A percentile compares a stretch with the other conserved stretches of the same genome.
Conservation (phyloP, 1,140 invertebrate species). For the Drosophila kikkawai region DNA sequence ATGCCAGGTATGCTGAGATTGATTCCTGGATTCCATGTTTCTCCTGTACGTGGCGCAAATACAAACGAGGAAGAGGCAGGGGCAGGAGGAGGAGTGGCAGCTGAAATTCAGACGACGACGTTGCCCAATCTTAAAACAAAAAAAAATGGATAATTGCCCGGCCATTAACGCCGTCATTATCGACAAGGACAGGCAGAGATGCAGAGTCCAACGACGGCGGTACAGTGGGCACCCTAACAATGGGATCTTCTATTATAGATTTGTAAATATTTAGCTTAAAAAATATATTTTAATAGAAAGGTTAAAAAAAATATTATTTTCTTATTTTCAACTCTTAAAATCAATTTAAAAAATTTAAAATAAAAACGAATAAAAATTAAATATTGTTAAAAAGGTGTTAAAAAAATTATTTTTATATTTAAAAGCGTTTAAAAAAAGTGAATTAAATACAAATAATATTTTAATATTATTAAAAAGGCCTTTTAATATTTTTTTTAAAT, state of each 20-base stretch:
- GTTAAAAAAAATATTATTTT: too few relatives aligned
- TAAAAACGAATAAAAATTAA: not conserved
- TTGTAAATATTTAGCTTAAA: not conserved
- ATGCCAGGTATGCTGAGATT: conserved; percentile 46
- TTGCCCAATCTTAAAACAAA: conserved; percentile 5
- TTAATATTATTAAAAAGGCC: not conserved
- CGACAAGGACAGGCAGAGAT: conserved; percentile 24
- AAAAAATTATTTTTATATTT: too few relatives aligned
- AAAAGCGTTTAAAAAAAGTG: not conserved
- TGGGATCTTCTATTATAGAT: not conserved
- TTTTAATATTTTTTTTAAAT: too few relatives aligned
- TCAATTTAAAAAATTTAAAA: too few relatives aligned
- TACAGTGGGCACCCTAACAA: not conserved
- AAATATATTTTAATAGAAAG: too few relatives aligned
- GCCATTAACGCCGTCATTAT: conserved; percentile 64
- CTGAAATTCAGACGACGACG: conserved; percentile 13
- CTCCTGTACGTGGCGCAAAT: conserved; percentile 15
- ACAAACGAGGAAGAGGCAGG: conserved; percentile 13
- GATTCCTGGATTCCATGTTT: conserved; percentile 31
- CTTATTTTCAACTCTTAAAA: not conserved
- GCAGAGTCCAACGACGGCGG: conserved; percentile 2
- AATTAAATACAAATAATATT: not conserved
- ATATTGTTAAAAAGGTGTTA: too few relatives aligned
- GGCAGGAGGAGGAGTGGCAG: not conserved
- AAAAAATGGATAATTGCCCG: conserved; percentile 29